Evolutionary conservation across 2,113 vertebrate genomes (phyloP), one percentile per base, ranked within the genome.

Genomic region (Neodon shergylaensis): DNA sequence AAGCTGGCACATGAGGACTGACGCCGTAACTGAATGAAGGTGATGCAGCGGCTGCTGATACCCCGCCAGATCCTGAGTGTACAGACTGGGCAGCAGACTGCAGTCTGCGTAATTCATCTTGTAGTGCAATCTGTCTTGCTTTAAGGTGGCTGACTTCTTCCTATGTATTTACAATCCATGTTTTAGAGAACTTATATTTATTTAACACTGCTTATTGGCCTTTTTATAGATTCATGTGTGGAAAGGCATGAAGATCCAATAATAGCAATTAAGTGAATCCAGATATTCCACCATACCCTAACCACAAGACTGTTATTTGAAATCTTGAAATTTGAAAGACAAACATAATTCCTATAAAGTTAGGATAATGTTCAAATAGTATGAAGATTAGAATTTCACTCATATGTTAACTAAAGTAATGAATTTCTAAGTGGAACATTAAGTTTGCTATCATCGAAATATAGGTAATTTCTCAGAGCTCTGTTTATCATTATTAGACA

Each of bases 61-160:
- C 96, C 63, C 97, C 61, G 12, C 97, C 98, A 11, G 98, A 70
- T 88, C 97, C 98, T 1, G 68, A 1, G 14, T 97, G 97, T 3
- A 81, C 95, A 2, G 98, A 93, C 94, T 99, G 99, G 83, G 99
- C 97, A 33, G 99, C 98, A 0, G 97, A 98, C 85, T 99, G 99
- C 33, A 99, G 97, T 90, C 99, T 99, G 97, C 99, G 99, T 92
- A 99, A 83, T 79, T 99, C 99, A 0, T 99, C 99, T 88, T 99
- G 99, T 0, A 99, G 98, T 0, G 98, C 98, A 74, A 98, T 99
- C 97, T 99, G 99, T n/a, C 99, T 99, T 74, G 99, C 99, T 98
- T 99, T 99, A 9, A 99, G 98, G 97, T 99, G 99, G 97, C 99
- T 99, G 98, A 99, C 99, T 97, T 99, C 99, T 90, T 99, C 99